Base-by-base conservation (phyloP, 2,888 invertebrate species). In the Erpobdella octoculata region DNA sequence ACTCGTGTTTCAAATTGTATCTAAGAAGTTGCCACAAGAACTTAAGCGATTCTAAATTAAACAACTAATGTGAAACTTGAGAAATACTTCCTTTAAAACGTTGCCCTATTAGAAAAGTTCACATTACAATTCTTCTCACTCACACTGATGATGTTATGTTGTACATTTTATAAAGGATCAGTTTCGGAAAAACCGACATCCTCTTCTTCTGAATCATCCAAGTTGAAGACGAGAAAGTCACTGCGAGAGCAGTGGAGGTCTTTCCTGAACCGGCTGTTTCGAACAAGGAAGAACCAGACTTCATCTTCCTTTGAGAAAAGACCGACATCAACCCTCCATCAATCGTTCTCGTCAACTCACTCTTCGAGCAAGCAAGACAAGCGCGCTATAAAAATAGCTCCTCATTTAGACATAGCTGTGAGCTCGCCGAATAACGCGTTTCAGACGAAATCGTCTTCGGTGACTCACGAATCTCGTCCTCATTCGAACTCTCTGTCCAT, bases 231-330 rank as follows among this genome's bases (percentile, higher is more conserved):
- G 33, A 69, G 35, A 21, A 48, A 33, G 33, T 48, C 58, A 12
- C 38, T 48, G 1, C 21, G 48, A 2, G 33, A 48, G 6, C n/a
- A 12, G 12, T 69, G 69, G 48, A 31, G 69, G 9, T 69, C 69
- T 15, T 69, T 69, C 58, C 46, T 69, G 35, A 33, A 53, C n/a
- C 69, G 69, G 21, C 15, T 69, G 46, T 69, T 69, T 48, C 31
- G 69, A 6, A 58, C 69, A 33, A 48, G 37, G 36, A 62, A 25
- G 12, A 33, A 31, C 31, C 35, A 1, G 33, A 62, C 62, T n/a
- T 8, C 9, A 12, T 62, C 62, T 62, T 31, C 62, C 5, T 62
- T 33, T 31, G 33, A 35, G n/a, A 62, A 62, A 62, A 58, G 58
- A n/a, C 69, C 53, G 36, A 69, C 33, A 53, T 58, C 35, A 35